phyloP scores from a whole-genome alignment of 2,797 vertebrate genomes.

The Myripristis jacobus region DNA sequence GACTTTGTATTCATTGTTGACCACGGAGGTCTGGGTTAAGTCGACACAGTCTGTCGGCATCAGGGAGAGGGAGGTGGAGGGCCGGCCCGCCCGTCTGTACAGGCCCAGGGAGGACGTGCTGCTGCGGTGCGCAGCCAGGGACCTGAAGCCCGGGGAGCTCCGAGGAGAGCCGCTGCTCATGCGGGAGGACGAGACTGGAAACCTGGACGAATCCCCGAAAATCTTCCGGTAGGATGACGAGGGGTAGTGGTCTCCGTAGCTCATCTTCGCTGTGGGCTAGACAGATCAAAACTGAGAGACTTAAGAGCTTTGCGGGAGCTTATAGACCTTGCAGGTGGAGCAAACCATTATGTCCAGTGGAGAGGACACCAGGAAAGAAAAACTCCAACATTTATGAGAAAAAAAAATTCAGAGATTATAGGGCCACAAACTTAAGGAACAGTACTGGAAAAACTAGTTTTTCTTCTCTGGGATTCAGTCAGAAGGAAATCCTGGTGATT shows the following conservation, averaged over 20 bases:
- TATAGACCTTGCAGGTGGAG: conserved; percentile 63
- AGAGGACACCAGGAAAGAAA: too few species aligned
- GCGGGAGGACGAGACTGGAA: conserved; percentile 74
- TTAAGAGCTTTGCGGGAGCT: conserved; percentile 65
- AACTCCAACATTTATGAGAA: too few species aligned
- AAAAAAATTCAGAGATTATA: too few species aligned
- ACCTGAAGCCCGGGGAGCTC: conserved; percentile 69
- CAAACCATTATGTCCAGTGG: conserved; percentile 69
- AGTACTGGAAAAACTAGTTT: too few species aligned
- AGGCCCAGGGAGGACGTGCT: conserved; percentile 62
- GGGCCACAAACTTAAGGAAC: too few species aligned
- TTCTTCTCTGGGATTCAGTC: too few species aligned
- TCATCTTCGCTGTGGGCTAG: conserved; percentile 79
- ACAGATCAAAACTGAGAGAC: conserved; percentile 30
- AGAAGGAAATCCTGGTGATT: too few species aligned
- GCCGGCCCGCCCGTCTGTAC: conserved; percentile 70
- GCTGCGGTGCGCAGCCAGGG: conserved; percentile 77
- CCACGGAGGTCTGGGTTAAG: conserved; percentile 83
- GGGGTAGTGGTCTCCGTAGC: conserved; percentile 82
- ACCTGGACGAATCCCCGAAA: conserved; percentile 84
- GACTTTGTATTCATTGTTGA: conserved; percentile 88
- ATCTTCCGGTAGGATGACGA: conserved; percentile 89
- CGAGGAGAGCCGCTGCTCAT: conserved; percentile 65
- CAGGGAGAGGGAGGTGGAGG: conserved; percentile 65
- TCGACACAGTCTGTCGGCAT: conserved; percentile 81